Conservation (phyloP, 2,797 vertebrate genomes). For the Streptopelia turtur region DNA sequence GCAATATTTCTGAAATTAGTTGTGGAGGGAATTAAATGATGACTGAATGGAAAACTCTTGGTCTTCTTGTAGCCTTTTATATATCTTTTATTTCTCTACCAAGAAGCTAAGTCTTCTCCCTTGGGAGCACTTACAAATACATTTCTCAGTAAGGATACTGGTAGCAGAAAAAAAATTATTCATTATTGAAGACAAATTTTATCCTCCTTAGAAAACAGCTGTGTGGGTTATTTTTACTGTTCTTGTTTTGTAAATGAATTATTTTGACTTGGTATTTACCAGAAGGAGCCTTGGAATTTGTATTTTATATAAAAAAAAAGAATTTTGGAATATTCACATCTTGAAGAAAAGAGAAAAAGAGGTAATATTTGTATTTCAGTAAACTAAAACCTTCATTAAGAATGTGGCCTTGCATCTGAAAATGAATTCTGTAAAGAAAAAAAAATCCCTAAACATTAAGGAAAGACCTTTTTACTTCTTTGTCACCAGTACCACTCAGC, state of each 20-base stretch:
- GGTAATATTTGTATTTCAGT: neutral
- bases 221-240: neutral
- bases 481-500: fast-evolving
- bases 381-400: neutral
- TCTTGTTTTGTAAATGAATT: neutral
- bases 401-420: neutral
- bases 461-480: neutral
- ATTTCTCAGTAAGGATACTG: neutral
- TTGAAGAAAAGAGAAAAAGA: neutral
- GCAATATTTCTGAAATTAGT: neutral
- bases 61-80: neutral
- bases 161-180: neutral
- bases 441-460: neutral
- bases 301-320: neutral
- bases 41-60: fast-evolving
- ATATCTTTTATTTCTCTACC: neutral
- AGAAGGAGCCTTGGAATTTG: neutral
- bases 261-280: neutral
- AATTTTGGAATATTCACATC: neutral
- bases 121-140: neutral
- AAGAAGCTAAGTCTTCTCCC: neutral
- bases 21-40: neutral
- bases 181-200: neutral
- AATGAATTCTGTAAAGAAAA: neutral
- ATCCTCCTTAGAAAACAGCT: neutral